A percentile compares a stretch with the other conserved stretches of the same genome.
Conservation (phyloP, 2,888 invertebrate species). For the Drosophila conformis region DNA sequence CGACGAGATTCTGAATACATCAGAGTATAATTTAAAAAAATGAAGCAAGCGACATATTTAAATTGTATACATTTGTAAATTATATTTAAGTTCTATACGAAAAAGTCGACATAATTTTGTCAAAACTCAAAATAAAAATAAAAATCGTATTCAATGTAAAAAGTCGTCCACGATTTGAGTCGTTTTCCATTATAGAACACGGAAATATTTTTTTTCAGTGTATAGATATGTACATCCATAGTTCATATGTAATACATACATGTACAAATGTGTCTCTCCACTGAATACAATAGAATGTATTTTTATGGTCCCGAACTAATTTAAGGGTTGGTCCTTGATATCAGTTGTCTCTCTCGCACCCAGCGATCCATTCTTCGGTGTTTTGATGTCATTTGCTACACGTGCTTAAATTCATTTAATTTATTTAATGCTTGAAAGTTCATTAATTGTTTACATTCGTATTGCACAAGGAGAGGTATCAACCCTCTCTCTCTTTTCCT, state of each 20-base stretch:
- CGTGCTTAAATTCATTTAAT: conserved; percentile 79
- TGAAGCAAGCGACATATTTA: not conserved
- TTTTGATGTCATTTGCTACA: conserved; percentile 78
- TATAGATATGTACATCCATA: not conserved
- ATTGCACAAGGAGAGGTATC: conserved; percentile 40
- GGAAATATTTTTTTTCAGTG: not conserved
- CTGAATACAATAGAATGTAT: conserved; percentile 18
- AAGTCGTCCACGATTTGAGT: not conserved
- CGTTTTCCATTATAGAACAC: not conserved
- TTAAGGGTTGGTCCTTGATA: conserved; percentile 70
- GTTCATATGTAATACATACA: not conserved
- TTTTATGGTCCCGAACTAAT: conserved; percentile 77
- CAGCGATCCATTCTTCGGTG: conserved; percentile 20
- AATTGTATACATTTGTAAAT: too few species aligned
- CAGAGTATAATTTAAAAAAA: not conserved
- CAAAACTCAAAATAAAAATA: not conserved
- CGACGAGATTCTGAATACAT: not conserved
- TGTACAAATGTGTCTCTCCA: conserved; percentile 6
- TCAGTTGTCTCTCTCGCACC: conserved; percentile 10
- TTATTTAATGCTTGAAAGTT: conserved; percentile 81
- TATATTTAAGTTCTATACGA: not conserved
- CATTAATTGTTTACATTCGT: conserved; percentile 70
- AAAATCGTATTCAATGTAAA: too few species aligned
- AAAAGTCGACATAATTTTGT: not conserved
- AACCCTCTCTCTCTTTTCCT: conserved; percentile 15